Evolutionary conservation across 2,888 invertebrate genomes (phyloP).

Genomic region (Netelia inedita): DNA sequence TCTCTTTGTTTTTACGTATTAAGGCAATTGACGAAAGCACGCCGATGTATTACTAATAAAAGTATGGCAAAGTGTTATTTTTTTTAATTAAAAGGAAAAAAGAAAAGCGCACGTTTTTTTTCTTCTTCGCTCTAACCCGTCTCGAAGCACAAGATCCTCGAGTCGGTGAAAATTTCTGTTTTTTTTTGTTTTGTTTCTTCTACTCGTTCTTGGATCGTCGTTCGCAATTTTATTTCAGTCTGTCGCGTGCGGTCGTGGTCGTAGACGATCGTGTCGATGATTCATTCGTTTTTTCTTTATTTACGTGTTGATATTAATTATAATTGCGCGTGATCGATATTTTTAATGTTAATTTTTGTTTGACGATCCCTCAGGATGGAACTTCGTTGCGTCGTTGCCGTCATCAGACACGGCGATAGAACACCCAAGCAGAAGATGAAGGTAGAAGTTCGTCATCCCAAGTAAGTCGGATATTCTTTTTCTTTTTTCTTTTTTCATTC

Average conservation of each 20-base stretch:
- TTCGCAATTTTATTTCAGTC: neutral
- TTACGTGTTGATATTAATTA: conserved; percentile 9
- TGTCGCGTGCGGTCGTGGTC: neutral
- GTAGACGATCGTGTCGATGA: too few species aligned
- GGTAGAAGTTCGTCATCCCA: conserved; percentile 98
- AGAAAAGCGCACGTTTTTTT: conserved; percentile 50
- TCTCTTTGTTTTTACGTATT: conserved; percentile 20
- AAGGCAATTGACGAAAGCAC: conserved; percentile 50
- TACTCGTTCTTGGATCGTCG: neutral
- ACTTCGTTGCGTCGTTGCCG: conserved; percentile 97
- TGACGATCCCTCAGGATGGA: conserved; percentile 88
- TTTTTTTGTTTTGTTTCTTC: conserved; percentile 19
- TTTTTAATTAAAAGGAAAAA: conserved; percentile 34
- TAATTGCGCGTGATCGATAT: conserved; percentile 13
- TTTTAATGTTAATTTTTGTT: conserved; percentile 29
- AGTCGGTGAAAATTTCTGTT: neutral
- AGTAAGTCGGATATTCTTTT: conserved; percentile 86
- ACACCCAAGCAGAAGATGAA: conserved; percentile 99
- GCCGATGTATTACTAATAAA: conserved; percentile 64
- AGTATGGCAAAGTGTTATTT: conserved; percentile 59
- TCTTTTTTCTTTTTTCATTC: neutral
- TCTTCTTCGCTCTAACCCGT: conserved; percentile 57
- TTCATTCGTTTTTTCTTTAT: too few species aligned
- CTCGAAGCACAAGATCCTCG: conserved; percentile 29
- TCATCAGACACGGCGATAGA: conserved; percentile 98